Evolutionary conservation across 2,888 invertebrate species (phyloP).

Genomic region (Bimastos eiseni): DNA sequence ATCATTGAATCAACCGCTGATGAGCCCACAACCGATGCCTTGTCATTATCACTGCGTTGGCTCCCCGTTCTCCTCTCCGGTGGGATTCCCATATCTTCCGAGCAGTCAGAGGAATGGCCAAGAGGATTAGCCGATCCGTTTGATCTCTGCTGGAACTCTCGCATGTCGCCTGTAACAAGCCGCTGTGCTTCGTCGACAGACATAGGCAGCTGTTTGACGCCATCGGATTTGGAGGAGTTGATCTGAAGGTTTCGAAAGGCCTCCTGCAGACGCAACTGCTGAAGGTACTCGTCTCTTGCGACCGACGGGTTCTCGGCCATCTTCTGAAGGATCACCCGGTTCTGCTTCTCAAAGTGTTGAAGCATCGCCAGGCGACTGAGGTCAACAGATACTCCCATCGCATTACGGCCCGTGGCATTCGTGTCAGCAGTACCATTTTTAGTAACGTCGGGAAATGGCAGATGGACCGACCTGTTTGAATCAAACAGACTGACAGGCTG

Average conservation of each 20-base stretch:
- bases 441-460: not conserved
- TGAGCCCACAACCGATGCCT: not conserved
- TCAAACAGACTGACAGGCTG: not conserved
- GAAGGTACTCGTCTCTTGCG: not conserved
- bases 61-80: not conserved
- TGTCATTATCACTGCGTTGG: not conserved
- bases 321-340: not conserved
- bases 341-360: not conserved
- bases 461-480: not conserved
- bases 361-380: conserved; percentile 6
- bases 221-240: not conserved
- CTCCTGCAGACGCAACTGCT: conserved; percentile 22
- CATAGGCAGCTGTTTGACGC: not conserved
- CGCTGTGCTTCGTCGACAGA: not conserved
- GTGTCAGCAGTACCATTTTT: not conserved
- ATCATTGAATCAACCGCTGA: not conserved
- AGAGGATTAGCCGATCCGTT: not conserved
- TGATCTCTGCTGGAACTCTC: not conserved
- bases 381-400: not conserved
- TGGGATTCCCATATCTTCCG: not conserved
- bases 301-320: not conserved
- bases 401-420: not conserved
- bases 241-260: not conserved
- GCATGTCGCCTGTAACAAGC: not conserved
- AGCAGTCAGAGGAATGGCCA: not conserved